Evolutionary conservation across 1,140 invertebrate species (phyloP).

Genomic region (Xylocopa sonorina): DNA sequence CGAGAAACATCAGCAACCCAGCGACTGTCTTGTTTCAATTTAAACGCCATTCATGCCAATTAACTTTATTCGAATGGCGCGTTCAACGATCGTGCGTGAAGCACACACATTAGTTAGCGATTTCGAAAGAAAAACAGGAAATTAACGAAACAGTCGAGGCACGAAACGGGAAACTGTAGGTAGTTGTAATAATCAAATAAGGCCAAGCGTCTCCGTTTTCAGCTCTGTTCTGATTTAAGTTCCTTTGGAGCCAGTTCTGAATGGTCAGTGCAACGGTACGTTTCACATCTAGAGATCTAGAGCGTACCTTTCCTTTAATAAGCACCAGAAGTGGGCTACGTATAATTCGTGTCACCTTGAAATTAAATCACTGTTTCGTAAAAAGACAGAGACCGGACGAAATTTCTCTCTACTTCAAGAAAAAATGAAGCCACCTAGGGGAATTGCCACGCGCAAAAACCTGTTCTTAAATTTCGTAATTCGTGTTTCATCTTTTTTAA

Average conservation of each 20-base stretch:
- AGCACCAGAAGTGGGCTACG: background rate
- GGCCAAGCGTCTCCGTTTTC: background rate
- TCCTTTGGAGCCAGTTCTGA: constrained; percentile 14
- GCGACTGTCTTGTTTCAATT: background rate
- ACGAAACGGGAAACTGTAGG: background rate
- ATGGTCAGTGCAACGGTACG: constrained; percentile 17
- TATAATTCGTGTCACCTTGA: background rate
- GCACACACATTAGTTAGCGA: background rate
- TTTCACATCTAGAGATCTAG: constrained; percentile 24
- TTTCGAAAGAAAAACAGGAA: background rate
- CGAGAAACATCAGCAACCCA: background rate
- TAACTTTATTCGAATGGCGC: background rate
- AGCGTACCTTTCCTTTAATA: constrained; percentile 12
- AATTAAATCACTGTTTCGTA: background rate
- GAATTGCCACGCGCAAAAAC: background rate
- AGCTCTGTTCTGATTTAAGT: background rate
- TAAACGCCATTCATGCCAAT: constrained; percentile 31
- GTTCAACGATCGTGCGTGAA: background rate
- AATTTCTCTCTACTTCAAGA: too few species aligned
- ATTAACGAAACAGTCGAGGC: too few species aligned
- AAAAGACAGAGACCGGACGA: background rate
- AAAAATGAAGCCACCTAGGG: too few species aligned
- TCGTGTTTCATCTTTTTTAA: background rate
- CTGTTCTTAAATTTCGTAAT: background rate
- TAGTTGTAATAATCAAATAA: background rate